Evolutionary conservation across 1,140 invertebrate species (phyloP), one percentile per base, ranked within the genome.

Genomic region (Nephila pilipes): DNA sequence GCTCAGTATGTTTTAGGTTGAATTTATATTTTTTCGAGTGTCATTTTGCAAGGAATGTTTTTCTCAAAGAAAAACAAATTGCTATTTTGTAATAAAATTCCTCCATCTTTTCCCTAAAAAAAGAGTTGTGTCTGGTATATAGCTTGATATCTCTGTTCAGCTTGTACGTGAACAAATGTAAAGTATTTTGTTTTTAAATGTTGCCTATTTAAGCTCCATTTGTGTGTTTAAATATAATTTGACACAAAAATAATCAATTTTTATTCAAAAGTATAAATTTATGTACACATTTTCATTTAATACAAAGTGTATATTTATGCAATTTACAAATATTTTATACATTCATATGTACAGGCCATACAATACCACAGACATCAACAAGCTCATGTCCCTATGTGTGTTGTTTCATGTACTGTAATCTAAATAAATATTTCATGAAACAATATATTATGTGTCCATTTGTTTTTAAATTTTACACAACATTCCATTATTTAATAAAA

Each of bases 281-380:
- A 89, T 87, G 57, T 87, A 87, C 83, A 87, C 54, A 38, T 69
- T 75, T 90, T 6, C 57, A 46, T 88, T 88, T 46, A 65, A 69
- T 69, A 88, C 63, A 69, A 57, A 69, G 60, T 22, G 80, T 79
- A 90, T 90, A 80, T 90, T 90, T 36, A 29, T 79, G 54, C 54
- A 90, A 90, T 90, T 90, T 90, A 80, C 88, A 90, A 81, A 54
- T 91, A 83, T 81, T 91, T 91, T 91, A 91, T 91, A 91, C 79
- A 91, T 81, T 91, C 89, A 91, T 91, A 91, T 91, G 89, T 91
- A 91, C 89, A 91, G 58, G 32, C 36, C 57, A 63, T 83, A 81
- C 20, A 58, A 57, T 79, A 65, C 65, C 36, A 55, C 65, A 89
- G 63, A 89, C 63, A 89, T 79, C 87, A 89, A 89, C 60, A 57